Conservation (phyloP, 2,797 vertebrate species). For the Danio choprae region DNA sequence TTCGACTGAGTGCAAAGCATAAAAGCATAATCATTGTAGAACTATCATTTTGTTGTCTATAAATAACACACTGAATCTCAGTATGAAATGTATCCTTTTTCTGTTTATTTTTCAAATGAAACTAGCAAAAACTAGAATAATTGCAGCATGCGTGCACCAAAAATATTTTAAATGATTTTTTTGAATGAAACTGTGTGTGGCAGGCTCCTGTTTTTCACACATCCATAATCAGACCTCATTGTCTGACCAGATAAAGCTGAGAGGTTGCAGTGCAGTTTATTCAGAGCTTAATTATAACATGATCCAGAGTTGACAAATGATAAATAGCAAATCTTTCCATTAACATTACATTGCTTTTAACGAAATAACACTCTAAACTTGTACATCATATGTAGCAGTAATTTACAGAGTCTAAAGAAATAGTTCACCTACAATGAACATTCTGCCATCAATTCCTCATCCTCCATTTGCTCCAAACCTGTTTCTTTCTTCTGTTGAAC, state of each 20-base stretch:
- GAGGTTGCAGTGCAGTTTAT: conserved; percentile 39
- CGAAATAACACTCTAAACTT: conserved; percentile 56
- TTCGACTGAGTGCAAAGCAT: conserved; percentile 17
- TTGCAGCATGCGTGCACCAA: neutral
- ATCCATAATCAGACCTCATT: conserved; percentile 20
- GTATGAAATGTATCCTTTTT: neutral
- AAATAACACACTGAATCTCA: conserved; percentile 18
- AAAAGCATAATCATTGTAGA: neutral
- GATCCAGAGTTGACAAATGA: conserved; percentile 54
- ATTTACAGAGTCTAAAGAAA: conserved; percentile 48
- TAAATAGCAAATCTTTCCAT: conserved; percentile 61
- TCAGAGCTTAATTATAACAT: neutral
- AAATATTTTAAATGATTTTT: no score
- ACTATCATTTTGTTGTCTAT: conserved; percentile 2
- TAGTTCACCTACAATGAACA: conserved; percentile 50
- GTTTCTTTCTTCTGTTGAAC: no score
- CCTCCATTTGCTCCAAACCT: no score
- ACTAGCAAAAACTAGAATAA: neutral
- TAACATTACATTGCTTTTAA: conserved; percentile 48
- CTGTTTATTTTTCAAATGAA: neutral
- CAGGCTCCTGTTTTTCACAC: conserved; percentile 1
- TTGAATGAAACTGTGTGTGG: neutral
- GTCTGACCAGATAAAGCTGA: conserved; percentile 61
- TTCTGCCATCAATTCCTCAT: no score
- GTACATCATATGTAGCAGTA: conserved; percentile 35